These are phyloP conservation scores for Hydrolagus colliei DNA, from an alignment of 2,797 vertebrate genomes.

Conservation along the genomic window DNA sequence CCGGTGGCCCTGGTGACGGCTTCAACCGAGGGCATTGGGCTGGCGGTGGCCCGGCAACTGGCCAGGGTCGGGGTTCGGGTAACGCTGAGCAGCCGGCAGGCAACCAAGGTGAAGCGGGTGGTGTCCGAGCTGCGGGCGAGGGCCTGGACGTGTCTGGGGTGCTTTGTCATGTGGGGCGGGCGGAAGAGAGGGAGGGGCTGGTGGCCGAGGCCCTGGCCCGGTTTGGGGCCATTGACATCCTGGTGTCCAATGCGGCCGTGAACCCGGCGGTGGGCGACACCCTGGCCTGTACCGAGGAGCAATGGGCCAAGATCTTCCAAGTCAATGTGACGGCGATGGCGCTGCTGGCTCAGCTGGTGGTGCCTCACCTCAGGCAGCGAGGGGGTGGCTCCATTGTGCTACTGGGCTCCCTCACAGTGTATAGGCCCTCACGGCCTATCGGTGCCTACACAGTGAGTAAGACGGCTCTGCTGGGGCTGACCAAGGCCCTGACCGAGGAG, in stretches of 20 bases:
- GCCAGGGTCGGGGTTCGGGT: too few species aligned
- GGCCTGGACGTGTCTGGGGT: conserved; percentile 71
- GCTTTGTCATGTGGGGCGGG: conserved; percentile 72
- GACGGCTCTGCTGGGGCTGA: conserved; percentile 75
- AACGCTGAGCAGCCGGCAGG: too few species aligned
- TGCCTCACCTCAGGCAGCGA: conserved; percentile 73
- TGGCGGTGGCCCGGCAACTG: too few species aligned
- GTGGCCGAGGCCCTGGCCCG: conserved; percentile 68
- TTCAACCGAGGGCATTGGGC: too few species aligned
- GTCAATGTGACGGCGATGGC: conserved; percentile 74
- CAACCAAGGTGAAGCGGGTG: conserved; percentile 37
- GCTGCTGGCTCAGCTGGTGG: conserved; percentile 69
- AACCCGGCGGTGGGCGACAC: conserved; percentile 73
- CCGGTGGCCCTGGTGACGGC: too few species aligned
- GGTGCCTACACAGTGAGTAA: conserved; percentile 83
- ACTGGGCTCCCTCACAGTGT: conserved; percentile 70
- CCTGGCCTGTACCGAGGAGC: conserved; percentile 66
- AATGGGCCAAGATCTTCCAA: conserved; percentile 77
- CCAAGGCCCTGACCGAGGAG: conserved; percentile 63
- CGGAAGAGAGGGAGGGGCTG: conserved; percentile 66
- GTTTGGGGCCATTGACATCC: conserved; percentile 74
- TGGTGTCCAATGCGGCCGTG: conserved; percentile 77
- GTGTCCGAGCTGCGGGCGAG: conserved; percentile 60
- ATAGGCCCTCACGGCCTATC: conserved; percentile 61
- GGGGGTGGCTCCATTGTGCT: conserved; percentile 76